A percentile compares a stretch with the other conserved stretches of the same genome.
Conservation (phyloP, 2,113 vertebrate genomes). For the Diphyllodes magnificus region DNA sequence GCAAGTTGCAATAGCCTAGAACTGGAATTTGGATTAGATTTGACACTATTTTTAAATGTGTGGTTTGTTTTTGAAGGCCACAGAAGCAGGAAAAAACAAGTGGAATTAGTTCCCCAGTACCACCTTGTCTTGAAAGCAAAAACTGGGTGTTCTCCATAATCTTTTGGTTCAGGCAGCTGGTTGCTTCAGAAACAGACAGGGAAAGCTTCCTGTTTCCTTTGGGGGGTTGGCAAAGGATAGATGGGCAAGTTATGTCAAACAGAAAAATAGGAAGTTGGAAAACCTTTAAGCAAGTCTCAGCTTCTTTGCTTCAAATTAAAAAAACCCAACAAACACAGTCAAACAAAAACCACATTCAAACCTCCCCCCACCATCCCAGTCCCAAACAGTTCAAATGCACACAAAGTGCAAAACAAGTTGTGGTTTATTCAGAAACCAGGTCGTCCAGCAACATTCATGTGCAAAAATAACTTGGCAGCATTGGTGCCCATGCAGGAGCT, state of each 20-base stretch:
- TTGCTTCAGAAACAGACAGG: slow-evolving; percentile 33
- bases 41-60: not conserved
- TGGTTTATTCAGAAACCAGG: slow-evolving; percentile 7
- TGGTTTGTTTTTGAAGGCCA: not conserved
- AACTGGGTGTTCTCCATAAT: not conserved
- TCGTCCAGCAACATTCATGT: not conserved
- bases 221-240: slow-evolving; percentile 18
- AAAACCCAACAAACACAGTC: not conserved
- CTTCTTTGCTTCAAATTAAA: slow-evolving; percentile 36
- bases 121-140: not conserved
- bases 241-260: not conserved
- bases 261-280: slow-evolving; percentile 59
- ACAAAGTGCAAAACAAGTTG: not conserved
- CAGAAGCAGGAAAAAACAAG: not conserved
- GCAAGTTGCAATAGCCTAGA: not conserved
- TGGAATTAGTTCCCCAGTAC: not conserved
- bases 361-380: not conserved
- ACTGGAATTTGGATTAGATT: not conserved
- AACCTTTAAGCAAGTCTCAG: slow-evolving; percentile 64
- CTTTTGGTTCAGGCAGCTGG: slow-evolving; percentile 22
- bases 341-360: not conserved
- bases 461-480: slow-evolving; percentile 37
- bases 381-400: slow-evolving; percentile 10
- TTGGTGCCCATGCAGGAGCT: slow-evolving; percentile 41
- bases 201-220: slow-evolving; percentile 47